Percentiles rank a stretch among this genome's conserved stretches.
phyloP scores from a whole-genome alignment of 2,888 invertebrate species.

The Andricus quercusramuli region DNA sequence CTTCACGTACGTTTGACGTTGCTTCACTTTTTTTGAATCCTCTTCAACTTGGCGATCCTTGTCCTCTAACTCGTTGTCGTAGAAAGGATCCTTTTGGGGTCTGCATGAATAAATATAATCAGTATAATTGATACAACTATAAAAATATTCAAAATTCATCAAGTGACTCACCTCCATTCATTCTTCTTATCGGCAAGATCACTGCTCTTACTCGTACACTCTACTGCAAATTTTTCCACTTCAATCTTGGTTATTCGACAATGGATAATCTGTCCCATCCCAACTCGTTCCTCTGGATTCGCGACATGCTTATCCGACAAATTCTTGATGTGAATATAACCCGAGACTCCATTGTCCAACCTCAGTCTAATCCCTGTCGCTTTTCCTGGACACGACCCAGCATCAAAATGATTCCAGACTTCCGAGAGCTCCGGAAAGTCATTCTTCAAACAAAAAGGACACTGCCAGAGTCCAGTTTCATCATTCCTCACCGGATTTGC shows the following conservation, averaged over 20 bases:
- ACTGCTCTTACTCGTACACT: conserved; percentile 95
- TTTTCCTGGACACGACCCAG: conserved; percentile 96
- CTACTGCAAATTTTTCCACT: conserved; percentile 94
- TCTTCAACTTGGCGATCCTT: conserved; percentile 88
- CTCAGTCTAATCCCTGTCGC: conserved; percentile 94
- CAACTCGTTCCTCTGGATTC: conserved; percentile 95
- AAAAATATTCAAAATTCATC: background rate
- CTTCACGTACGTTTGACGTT: conserved; percentile 93
- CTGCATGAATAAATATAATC: conserved; percentile 76
- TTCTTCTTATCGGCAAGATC: conserved; percentile 94
- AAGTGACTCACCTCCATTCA: conserved; percentile 87
- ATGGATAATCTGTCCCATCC: conserved; percentile 90
- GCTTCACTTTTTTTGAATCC: conserved; percentile 90
- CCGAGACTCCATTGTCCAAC: conserved; percentile 94
- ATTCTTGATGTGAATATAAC: conserved; percentile 96
- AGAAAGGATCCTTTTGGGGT: conserved; percentile 92
- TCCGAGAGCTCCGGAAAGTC: conserved; percentile 97
- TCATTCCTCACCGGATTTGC: conserved; percentile 97
- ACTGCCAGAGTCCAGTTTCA: conserved; percentile 97
- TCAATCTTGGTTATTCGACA: conserved; percentile 97
- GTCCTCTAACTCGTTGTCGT: conserved; percentile 92
- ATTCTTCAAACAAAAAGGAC: conserved; percentile 97
- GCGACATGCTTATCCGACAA: conserved; percentile 95
- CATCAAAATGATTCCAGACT: conserved; percentile 99
- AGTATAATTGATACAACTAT: background rate